phyloP scores from a whole-genome alignment of 2,113 vertebrate genomes.

The Pontoporia blainvillei region DNA sequence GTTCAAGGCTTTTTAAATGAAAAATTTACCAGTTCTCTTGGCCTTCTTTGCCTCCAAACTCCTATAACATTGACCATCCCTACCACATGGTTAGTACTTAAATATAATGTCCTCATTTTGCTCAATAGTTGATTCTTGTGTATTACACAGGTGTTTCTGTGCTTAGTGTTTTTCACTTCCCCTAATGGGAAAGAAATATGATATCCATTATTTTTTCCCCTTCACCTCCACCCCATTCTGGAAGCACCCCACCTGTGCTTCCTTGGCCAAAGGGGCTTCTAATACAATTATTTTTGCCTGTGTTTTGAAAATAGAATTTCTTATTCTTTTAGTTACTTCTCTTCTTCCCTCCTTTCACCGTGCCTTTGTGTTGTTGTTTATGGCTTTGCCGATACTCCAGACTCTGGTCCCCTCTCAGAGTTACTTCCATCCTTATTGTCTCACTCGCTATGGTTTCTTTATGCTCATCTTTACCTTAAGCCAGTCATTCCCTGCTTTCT shows the following conservation, averaged over 20 bases:
- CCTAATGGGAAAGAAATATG: not conserved
- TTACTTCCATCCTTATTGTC: not conserved
- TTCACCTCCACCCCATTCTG: not conserved
- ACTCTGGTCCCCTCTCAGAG: not conserved
- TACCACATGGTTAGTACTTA: not conserved
- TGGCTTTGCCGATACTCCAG: too few relatives aligned
- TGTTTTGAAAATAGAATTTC: not conserved
- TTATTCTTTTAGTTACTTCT: not conserved
- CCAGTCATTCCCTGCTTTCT: not conserved
- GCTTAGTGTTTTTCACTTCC: not conserved
- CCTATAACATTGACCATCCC: not conserved
- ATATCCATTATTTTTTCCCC: not conserved
- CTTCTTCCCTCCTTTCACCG: not conserved
- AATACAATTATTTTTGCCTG: not conserved
- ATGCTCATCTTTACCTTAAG: not conserved
- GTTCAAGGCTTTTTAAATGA: not conserved
- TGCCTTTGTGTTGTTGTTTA: not conserved
- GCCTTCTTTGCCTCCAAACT: not conserved
- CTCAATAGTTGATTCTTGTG: accelerated
- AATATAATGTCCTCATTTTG: not conserved
- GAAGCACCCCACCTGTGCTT: not conserved
- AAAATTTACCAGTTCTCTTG: not conserved
- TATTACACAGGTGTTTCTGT: not conserved
- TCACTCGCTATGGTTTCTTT: not conserved
- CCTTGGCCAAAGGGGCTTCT: not conserved